phyloP scores from a whole-genome alignment of 2,113 vertebrate genomes.

The Pollimyrus isidori region DNA sequence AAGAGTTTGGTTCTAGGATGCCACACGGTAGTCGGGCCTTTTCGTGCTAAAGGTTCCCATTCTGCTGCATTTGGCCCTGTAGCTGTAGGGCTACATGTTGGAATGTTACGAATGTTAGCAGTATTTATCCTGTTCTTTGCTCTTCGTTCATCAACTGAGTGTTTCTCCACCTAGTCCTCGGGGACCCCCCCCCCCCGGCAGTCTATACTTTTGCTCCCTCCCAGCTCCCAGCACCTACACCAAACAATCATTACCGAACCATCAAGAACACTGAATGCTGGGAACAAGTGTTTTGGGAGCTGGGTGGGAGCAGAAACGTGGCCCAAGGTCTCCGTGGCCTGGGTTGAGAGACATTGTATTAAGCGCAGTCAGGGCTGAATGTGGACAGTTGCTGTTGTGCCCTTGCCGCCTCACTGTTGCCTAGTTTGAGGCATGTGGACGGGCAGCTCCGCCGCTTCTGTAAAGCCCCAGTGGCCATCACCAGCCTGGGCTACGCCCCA shows the following conservation, averaged over 20 bases:
- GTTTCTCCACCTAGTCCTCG: not conserved
- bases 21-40: not conserved
- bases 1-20: not conserved
- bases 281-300: not conserved
- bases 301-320: not conserved
- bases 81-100: not conserved
- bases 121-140: not conserved
- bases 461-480: not conserved
- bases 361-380: not conserved
- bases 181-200: not conserved
- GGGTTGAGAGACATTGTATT: not conserved
- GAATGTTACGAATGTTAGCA: not conserved
- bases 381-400: not conserved
- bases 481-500: not conserved
- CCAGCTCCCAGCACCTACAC: not conserved
- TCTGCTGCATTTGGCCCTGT: not conserved
- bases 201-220: not conserved
- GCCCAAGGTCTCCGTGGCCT: not conserved
- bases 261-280: not conserved
- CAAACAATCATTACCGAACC: not conserved
- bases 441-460: not conserved
- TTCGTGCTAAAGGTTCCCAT: not conserved
- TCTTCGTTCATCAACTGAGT: not conserved
- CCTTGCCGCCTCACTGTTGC: conserved; percentile 18
- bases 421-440: conserved; percentile 24